Conservation (phyloP, 2,888 invertebrate species). For the Eudemis profundana region DNA sequence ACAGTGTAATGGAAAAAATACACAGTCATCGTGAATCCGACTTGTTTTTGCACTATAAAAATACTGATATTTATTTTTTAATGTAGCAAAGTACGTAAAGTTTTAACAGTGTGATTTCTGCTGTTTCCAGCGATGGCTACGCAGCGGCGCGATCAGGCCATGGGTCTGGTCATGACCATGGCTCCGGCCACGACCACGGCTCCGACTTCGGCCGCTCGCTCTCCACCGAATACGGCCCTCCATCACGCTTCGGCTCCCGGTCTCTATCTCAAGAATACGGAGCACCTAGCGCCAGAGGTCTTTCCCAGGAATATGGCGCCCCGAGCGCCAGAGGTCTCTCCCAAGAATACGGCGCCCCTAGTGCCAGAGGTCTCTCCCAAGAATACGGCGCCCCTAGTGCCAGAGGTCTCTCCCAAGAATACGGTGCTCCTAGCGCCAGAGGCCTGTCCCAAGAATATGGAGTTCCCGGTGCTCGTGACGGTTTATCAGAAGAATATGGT, state of each 20-base stretch:
- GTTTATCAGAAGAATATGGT: conserved; percentile 57
- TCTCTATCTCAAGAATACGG: conserved; percentile 53
- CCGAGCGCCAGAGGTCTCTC: conserved; percentile 46
- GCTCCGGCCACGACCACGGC: conserved; percentile 45
- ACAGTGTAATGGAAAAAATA: no score
- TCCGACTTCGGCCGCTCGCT: conserved; percentile 37
- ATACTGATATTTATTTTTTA: no score
- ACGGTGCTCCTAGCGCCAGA: conserved; percentile 30
- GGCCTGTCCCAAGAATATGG: conserved; percentile 48
- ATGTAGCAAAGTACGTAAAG: no score
- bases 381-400: conserved; percentile 47
- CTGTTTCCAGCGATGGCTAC: conserved; percentile 70
- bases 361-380: conserved; percentile 46
- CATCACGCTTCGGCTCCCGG: conserved; percentile 44
- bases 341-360: conserved; percentile 44
- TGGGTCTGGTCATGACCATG: conserved; percentile 52
- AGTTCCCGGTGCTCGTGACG: conserved; percentile 52
- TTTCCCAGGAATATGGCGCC: conserved; percentile 5
- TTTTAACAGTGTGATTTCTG: no score
- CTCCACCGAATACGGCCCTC: conserved; percentile 49
- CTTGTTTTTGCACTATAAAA: no score
- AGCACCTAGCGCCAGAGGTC: no score
- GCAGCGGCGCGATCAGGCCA: conserved; percentile 58
- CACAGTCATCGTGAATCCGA: no score
- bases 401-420: conserved; percentile 44